phyloP scores from a whole-genome alignment of 35 echinoderm and acorn worm species.

The Diadema setosum region DNA sequence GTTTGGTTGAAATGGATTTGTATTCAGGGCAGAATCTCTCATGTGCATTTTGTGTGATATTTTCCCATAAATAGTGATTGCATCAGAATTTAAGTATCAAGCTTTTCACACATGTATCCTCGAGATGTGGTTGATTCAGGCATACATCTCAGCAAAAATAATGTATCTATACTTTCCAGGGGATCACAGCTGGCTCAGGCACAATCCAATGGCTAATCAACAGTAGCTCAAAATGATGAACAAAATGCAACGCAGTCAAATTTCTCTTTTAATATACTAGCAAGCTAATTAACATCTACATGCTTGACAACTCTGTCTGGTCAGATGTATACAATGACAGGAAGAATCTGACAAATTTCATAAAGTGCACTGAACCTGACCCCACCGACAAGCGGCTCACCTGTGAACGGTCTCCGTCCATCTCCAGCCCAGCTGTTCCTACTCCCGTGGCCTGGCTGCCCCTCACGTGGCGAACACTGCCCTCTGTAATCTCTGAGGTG shows the following conservation, averaged over 20 bases:
- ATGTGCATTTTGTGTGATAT: no score
- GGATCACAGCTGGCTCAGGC: no score
- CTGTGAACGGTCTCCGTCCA: conserved; percentile 4
- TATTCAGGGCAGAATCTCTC: no score
- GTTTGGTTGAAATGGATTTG: no score
- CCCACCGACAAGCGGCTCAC: background rate
- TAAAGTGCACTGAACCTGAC: background rate
- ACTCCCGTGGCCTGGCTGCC: background rate
- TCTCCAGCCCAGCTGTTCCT: background rate
- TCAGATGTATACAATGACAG: background rate
- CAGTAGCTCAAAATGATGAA: background rate
- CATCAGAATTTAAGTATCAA: no score
- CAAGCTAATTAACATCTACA: background rate
- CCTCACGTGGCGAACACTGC: background rate
- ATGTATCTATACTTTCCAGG: no score
- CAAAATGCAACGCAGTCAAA: background rate
- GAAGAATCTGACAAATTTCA: background rate
- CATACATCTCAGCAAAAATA: no score
- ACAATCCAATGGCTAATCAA: no score
- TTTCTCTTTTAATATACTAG: background rate
- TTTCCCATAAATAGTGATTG: no score
- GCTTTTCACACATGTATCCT: no score
- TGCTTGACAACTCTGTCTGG: background rate
- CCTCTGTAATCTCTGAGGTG: background rate
- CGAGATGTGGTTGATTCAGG: no score